phyloP scores from a whole-genome alignment of 2,888 invertebrate genomes.

The Chouioia cunea region DNA sequence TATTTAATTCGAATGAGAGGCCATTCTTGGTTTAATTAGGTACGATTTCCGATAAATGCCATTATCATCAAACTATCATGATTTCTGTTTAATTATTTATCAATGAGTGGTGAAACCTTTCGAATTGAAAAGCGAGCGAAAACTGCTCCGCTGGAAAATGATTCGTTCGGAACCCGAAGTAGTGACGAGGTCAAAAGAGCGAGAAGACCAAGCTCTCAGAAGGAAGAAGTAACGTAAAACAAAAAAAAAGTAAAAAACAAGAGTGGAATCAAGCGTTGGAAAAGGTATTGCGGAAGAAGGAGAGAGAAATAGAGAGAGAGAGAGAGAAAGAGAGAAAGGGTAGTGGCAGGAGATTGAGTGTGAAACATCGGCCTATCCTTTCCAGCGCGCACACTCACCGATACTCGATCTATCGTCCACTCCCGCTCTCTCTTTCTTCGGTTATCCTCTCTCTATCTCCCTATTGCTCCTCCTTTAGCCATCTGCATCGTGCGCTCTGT shows the following conservation, averaged over 20 bases:
- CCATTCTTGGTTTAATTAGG: too few species aligned
- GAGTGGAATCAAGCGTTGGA: not conserved
- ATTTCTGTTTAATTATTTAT: constrained; percentile 35
- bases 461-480: not conserved
- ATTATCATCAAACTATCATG: too few species aligned
- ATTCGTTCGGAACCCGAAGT: constrained; percentile 43
- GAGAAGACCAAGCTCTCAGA: constrained; percentile 26
- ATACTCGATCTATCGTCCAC: constrained; percentile 47
- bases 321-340: constrained; percentile 34
- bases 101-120: constrained; percentile 4
- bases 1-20: too few species aligned
- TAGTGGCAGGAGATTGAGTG: constrained; percentile 59
- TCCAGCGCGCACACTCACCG: constrained; percentile 49
- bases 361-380: constrained; percentile 61
- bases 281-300: constrained; percentile 19
- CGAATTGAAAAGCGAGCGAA: constrained; percentile 16
- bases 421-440: not conserved
- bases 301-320: constrained; percentile 15
- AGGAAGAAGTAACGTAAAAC: constrained; percentile 44
- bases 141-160: constrained; percentile 40
- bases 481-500: not conserved
- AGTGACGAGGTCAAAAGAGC: constrained; percentile 36
- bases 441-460: constrained; percentile 5
- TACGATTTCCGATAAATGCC: too few species aligned
- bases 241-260: constrained; percentile 10